Percentiles rank a stretch among this genome's conserved stretches.
Conservation (phyloP, 1,140 invertebrate genomes). For the Leptinotarsa defecta region DNA sequence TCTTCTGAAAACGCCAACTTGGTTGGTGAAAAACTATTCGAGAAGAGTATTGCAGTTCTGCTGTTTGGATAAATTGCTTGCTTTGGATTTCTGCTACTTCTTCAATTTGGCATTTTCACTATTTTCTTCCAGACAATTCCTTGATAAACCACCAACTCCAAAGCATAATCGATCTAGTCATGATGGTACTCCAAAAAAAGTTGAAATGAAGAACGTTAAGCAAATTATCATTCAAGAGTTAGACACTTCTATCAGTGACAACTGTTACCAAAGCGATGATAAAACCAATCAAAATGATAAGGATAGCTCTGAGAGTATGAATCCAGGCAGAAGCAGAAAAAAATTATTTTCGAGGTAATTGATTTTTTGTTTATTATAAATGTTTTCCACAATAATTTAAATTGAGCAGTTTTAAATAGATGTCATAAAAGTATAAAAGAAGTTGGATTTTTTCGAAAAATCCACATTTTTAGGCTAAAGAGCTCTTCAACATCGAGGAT, state of each 20-base stretch:
- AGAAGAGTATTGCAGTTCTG: no score
- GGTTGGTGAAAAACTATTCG: no score
- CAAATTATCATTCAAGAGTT: conserved; percentile 51
- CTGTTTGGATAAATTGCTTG: no score
- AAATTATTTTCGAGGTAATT: conserved; percentile 64
- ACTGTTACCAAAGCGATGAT: conserved; percentile 50
- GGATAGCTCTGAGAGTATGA: conserved; percentile 50
- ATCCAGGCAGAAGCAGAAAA: conserved; percentile 57
- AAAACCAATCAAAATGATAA: conserved; percentile 46
- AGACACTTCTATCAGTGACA: conserved; percentile 54
- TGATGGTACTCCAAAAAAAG: conserved; percentile 55
- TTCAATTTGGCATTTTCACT: no score
- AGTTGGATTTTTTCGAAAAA: neutral
- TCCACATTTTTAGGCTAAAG: conserved; percentile 57
- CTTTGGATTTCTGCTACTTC: no score
- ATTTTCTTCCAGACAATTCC: conserved; percentile 30
- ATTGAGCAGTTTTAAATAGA: no score
- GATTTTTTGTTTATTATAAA: neutral
- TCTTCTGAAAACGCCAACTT: no score
- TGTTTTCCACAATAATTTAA: neutral
- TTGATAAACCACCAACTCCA: conserved; percentile 46
- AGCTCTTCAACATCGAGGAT: conserved; percentile 66
- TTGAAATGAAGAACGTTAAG: conserved; percentile 43
- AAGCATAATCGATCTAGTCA: conserved; percentile 42
- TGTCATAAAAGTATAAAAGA: no score